Base-by-base conservation (phyloP, 2,888 invertebrate species). In the Erynnis tages region DNA sequence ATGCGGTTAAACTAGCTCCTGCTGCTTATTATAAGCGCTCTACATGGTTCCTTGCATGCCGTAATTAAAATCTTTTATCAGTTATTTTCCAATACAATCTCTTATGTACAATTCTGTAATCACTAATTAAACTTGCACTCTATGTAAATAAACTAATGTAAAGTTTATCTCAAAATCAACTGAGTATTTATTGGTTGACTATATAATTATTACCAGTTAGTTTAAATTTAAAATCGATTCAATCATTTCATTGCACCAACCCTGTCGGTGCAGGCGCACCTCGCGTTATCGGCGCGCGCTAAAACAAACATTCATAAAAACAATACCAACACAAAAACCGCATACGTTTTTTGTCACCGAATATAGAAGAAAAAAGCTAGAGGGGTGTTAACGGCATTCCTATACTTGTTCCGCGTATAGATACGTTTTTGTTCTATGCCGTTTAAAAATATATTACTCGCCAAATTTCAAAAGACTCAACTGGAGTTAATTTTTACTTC, bases 231-330 rank as follows among this genome's bases (percentile, higher is more conserved):
- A 32, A 25, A 32, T 13, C 23, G 11, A 27, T 30, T 35, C 6
- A 13, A 21, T 34, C 16, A 41, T 21, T 50, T 27, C 41, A 13
- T 29, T 8, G 34, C 19, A 13, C 23, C 41, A 49, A 6, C 62
- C 58, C 65, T 64, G 63, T 48, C 58, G 63, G 16, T 34, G 32
- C 16, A 6, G 63, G 55, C 55, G 46, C 57, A 44, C 56, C 54
- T 55, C 65, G 60, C 67, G 65, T 73, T 79, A 83, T 78, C 78
- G 73, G 69, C 76, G 68, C 74, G 76, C 76, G 82, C 76, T 79
- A 81, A 83, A 76, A 77, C 75, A 85, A 85, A 86, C 76, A 84
- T 54, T 45, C 62, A 80, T 65, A 85, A 83, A 85, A 80, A 77
- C 71, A 56, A 62, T 59, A 59, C 56, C 57, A 27, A 61, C 66